Evolutionary conservation across 37 sponge, comb jelly and placozoan species (phyloP), one percentile per base, ranked within the genome.

Genomic region (Dysidea cf. avara): DNA sequence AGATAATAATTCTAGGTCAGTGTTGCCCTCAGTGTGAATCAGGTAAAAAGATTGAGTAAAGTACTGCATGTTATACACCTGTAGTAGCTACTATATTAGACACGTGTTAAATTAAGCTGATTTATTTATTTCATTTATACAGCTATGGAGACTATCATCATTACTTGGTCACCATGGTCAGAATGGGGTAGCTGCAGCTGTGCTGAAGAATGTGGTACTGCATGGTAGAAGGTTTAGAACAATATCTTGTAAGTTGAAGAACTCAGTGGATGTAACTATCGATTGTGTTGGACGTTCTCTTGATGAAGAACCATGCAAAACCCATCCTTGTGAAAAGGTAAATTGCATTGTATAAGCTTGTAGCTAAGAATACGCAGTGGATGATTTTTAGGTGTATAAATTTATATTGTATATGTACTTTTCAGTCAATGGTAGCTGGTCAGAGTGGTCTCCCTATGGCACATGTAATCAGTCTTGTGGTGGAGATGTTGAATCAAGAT

Each of bases 391-490:
- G n/a, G n/a, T 65, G 17, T 39, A 29, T 65, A 65, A 9, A 9
- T 22, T 6, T 22, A 50, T 49, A 47, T 49, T 20, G 16, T 56
- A 16, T 74, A 28, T 29, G 2, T 43, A 0, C 24, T 71, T 52
- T 60, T 18, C 70, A 94, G 95, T 86, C 61, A 69, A 94, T 78
- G 90, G 95, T 39, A 78, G 60, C 43, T 94, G 87, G 87, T 52
- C 78, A 7, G 71, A 49, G 12, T 94, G 95, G 95, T 43, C 73
- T 20, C 68, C 79, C 35, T 94, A 84, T 84, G 40, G 71, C 1
- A 53, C 31, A 25, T 94, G 95, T 74, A 80, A 66, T 39, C 43
- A 30, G 32, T 69, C 72, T 1, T 94, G 95, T 67, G 88, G 78
- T 24, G 69, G 87, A 25, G 95, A 90, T 3, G 53, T 39, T 26